Base-by-base conservation (phyloP, 1,140 invertebrate species). In the Rhopalosiphum maidis region DNA sequence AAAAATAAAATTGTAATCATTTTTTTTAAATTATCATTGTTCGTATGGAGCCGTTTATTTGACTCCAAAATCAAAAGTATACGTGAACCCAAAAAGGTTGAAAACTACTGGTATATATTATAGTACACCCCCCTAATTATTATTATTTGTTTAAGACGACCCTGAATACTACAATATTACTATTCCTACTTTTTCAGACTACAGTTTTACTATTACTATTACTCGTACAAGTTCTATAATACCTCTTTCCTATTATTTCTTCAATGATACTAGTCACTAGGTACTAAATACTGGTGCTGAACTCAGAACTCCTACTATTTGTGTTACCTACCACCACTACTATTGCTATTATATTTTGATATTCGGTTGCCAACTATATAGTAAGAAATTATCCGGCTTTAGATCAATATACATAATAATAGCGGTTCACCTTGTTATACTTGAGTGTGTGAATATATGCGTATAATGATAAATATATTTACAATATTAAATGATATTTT, bases 341-440 rank as follows among this genome's bases (percentile, higher is more conserved):
- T 86, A 46, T 2, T 88, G 23, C 41, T 46, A 46, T 3, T 88
- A 35, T 51, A 89, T 89, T 89, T 55, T 89, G n/a, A 89, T 37
- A 30, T 89, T 55, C 22, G 48, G 43, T 55, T 37, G 22, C 35
- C 88, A 55, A 41, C 85, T 55, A 85, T 82, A 25, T 82, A 51
- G 43, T 35, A 54, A 51, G 7, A 48, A 46, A 15, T 48, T n/a
- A 46, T 48, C 18, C 86, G 21, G 7, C 37, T 41, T 41, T 43
- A 41, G 23, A 85, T 85, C 22, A 43, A 85, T 15, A 43, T 41
- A 41, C 22, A 77, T 60, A 60, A 60, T 60, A 43, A 85, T 35
- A 87, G 51, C 54, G 22, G 88, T 89, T 89, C 22, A 55, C 88
- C 88, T 89, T 89, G 88, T 37, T 35, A 48, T 87, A 85, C 30